These are phyloP conservation scores for Sebastolobus altivelis DNA, from an alignment of 2,797 vertebrate genomes.

Conservation along the genomic window DNA sequence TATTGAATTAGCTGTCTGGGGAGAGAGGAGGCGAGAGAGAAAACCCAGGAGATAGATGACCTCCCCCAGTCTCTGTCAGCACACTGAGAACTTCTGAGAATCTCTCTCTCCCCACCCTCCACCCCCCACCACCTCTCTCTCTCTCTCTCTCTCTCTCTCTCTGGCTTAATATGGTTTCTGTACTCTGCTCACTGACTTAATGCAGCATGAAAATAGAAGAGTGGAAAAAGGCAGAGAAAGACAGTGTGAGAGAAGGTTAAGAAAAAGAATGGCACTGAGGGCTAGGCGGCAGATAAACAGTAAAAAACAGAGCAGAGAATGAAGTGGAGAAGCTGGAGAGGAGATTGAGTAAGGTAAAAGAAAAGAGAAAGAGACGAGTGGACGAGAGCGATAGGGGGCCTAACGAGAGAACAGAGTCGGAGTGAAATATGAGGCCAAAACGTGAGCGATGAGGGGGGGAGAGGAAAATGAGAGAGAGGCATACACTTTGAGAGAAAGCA, in stretches of 20 bases:
- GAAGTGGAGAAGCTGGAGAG: not conserved
- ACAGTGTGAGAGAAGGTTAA: conserved; percentile 21
- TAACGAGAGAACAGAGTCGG: conserved; percentile 63
- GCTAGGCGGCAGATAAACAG: conserved; percentile 38
- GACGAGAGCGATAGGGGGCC: conserved; percentile 41
- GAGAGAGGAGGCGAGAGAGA: conserved; percentile 32
- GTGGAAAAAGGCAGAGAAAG: conserved; percentile 33
- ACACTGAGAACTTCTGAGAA: conserved; percentile 41
- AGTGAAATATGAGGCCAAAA: conserved; percentile 62
- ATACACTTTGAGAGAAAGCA: conserved; percentile 41
- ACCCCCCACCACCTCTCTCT: not conserved
- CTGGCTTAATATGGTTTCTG: conserved; percentile 54
- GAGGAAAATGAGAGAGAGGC: conserved; percentile 3
- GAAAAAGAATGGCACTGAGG: conserved; percentile 21
- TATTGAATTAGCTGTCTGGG: conserved; percentile 69
- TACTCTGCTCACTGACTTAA: conserved; percentile 64
- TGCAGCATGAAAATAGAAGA: conserved; percentile 62
- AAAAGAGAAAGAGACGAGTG: conserved; percentile 40
- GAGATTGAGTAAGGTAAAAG: conserved; percentile 13
- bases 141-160: not conserved
- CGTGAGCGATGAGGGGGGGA: conserved; percentile 20
- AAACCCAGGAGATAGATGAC: conserved; percentile 60
- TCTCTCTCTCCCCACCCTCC: conserved; percentile 2
- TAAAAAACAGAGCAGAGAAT: conserved; percentile 22
- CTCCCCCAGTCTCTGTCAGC: conserved; percentile 51